phyloP scores from a whole-genome alignment of 2,113 vertebrate genomes.

The Brachirus orientalis region DNA sequence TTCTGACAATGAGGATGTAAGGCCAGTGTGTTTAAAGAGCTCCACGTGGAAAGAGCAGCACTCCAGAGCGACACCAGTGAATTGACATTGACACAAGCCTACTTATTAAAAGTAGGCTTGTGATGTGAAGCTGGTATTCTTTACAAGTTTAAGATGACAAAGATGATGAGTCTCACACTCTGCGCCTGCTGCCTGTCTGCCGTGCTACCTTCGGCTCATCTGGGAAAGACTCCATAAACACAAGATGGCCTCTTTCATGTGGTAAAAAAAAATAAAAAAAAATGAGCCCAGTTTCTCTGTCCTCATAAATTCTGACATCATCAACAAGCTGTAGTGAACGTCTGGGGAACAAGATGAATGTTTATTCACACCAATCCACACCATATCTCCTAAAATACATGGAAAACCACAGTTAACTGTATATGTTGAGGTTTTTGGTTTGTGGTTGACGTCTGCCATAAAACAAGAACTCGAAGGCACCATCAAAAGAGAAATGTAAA shows the following conservation, averaged over 20 bases:
- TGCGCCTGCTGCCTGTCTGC: constrained; percentile 1
- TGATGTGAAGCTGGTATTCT: constrained; percentile 7
- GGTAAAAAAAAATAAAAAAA: not conserved
- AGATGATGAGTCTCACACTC: constrained; percentile 18
- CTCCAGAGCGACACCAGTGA: constrained; percentile 24
- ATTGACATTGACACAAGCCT: constrained; percentile 4
- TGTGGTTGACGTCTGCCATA: constrained; percentile 5
- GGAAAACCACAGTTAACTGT: not conserved
- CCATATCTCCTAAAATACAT: constrained; percentile 22
- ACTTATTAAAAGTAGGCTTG: constrained; percentile 24
- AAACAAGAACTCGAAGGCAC: constrained; percentile 1
- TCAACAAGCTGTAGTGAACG: not conserved
- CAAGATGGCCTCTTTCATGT: not conserved
- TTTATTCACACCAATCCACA: constrained; percentile 13
- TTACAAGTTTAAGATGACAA: constrained; percentile 21
- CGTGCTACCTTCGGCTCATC: not conserved
- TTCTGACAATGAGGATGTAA: constrained; percentile 16
- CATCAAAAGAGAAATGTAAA: not conserved
- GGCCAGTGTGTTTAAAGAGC: constrained; percentile 25
- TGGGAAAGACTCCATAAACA: not conserved
- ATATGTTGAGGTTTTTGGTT: constrained; percentile 1
- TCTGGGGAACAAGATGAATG: constrained; percentile 10
- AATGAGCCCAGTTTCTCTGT: constrained; percentile 2
- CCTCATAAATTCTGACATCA: not conserved
- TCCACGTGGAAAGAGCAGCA: constrained; percentile 5